Evolutionary conservation across 2,113 vertebrate genomes (phyloP).

Genomic region (Pluvialis apricaria): DNA sequence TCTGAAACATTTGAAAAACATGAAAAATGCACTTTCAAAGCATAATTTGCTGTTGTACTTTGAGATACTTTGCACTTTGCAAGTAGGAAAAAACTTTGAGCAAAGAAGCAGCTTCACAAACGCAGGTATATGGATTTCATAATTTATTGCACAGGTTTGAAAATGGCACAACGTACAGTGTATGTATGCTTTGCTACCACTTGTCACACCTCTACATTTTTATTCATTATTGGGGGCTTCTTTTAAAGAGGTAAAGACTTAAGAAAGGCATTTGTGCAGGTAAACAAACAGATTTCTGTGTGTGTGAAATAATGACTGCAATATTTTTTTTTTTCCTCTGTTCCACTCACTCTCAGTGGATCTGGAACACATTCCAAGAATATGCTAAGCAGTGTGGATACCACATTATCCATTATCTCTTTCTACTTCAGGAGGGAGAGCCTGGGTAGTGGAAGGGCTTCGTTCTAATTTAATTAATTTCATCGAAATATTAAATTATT

Average conservation of each 20-base stretch:
- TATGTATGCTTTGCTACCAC: background rate
- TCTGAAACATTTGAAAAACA: background rate
- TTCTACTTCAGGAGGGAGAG: background rate
- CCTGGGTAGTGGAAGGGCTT: background rate
- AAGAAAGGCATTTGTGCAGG: background rate
- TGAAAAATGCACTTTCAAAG: background rate
- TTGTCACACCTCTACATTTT: background rate
- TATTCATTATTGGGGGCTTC: background rate
- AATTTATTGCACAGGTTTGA: background rate
- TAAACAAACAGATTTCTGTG: background rate
- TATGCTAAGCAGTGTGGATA: background rate
- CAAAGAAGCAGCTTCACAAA: background rate
- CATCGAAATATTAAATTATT: background rate
- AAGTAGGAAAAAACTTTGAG: background rate
- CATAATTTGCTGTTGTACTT: background rate
- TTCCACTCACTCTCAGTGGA: background rate
- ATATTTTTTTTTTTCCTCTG: fast-evolving
- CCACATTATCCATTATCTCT: background rate
- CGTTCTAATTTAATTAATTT: background rate
- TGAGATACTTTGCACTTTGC: background rate
- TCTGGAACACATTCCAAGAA: background rate
- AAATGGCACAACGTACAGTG: background rate
- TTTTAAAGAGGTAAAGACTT: background rate
- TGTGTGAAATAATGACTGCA: background rate
- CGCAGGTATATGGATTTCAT: background rate